phyloP scores from a whole-genome alignment of 1,140 invertebrate genomes.

The Himalopsyche phryganea region DNA sequence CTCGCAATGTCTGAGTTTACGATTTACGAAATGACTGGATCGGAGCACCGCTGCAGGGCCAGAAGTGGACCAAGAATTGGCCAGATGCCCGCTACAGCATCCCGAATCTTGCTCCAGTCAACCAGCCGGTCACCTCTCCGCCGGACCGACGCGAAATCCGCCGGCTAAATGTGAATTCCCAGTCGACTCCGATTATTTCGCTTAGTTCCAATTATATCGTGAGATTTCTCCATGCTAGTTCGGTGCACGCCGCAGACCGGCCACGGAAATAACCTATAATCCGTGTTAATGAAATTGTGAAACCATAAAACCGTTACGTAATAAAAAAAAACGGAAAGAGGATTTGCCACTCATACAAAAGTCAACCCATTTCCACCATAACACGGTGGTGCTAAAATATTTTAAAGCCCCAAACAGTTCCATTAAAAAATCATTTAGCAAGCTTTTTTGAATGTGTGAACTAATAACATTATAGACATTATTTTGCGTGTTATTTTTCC shows the following conservation, averaged over 20 bases:
- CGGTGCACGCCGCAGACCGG: conserved; percentile 13
- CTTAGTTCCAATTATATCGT: conserved; percentile 33
- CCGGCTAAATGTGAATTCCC: conserved; percentile 25
- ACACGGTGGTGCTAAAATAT: too few relatives aligned
- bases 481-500: too few relatives aligned
- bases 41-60: conserved; percentile 43
- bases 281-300: too few relatives aligned
- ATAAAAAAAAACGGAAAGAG: too few relatives aligned
- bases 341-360: too few relatives aligned
- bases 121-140: conserved; percentile 36
- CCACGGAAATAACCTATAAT: not conserved
- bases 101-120: conserved; percentile 36
- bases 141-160: conserved; percentile 8
- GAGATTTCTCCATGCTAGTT: conserved; percentile 26
- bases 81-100: conserved; percentile 42
- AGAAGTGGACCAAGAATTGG: conserved; percentile 39
- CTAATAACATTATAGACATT: too few relatives aligned
- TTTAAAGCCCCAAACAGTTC: too few relatives aligned
- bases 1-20: conserved; percentile 36
- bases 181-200: conserved; percentile 23
- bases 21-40: conserved; percentile 39
- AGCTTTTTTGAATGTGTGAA: too few relatives aligned
- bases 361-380: too few relatives aligned
- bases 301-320: too few relatives aligned
- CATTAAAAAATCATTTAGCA: too few relatives aligned